Evolutionary conservation across 2,113 vertebrate species (phyloP).

Genomic region (Genyomyrus donnyi): DNA sequence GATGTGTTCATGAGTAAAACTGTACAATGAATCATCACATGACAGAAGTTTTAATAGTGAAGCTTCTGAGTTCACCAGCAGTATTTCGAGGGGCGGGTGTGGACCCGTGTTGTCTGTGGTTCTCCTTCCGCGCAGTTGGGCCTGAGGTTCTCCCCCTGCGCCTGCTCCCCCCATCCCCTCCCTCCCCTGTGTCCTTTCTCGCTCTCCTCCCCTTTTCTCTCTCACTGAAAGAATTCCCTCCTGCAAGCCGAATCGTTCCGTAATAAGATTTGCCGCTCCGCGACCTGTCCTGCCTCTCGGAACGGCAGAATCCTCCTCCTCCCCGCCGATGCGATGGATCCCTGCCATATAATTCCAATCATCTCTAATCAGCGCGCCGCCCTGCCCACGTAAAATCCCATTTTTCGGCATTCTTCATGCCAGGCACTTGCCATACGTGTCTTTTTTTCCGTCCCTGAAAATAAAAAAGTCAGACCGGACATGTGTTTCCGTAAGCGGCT

Average conservation of each 20-base stretch:
- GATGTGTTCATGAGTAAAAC: background rate
- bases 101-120: background rate
- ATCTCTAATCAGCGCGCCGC: conserved; percentile 47
- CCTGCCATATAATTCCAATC: conserved; percentile 27
- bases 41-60: background rate
- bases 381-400: conserved; percentile 36
- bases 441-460: background rate
- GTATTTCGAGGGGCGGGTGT: background rate
- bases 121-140: background rate
- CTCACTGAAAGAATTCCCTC: conserved; percentile 28
- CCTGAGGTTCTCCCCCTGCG: background rate
- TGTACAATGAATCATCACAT: background rate
- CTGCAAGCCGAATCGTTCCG: conserved; percentile 25
- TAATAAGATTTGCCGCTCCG: conserved; percentile 52
- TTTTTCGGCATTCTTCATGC: conserved; percentile 28
- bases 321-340: background rate
- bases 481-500: background rate
- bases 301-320: conserved; percentile 36
- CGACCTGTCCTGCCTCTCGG: conserved; percentile 56
- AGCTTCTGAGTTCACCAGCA: background rate
- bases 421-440: background rate
- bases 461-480: conserved; percentile 25
- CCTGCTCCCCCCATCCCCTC: conserved; percentile 34
- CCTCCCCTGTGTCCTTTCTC: conserved; percentile 24
- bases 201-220: conserved; percentile 22